Conservation (phyloP, 2,888 invertebrate genomes). For the Cephus runcator region DNA sequence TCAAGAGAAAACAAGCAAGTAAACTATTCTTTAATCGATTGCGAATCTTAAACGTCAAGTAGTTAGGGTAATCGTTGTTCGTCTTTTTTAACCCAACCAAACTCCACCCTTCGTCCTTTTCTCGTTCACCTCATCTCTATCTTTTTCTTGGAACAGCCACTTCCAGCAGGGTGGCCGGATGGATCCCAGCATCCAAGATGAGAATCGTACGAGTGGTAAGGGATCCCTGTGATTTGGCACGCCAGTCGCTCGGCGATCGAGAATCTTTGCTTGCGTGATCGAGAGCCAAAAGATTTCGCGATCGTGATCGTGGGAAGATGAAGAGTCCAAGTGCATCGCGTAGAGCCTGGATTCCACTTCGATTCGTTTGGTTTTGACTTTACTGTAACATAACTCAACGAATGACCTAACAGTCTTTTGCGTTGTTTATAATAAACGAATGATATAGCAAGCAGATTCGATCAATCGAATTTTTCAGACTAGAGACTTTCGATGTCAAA, state of each 20-base stretch:
- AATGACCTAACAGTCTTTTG: background rate
- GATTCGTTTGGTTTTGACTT: background rate
- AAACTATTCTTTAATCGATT: background rate
- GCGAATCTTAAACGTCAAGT: background rate
- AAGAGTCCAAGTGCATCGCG: slow-evolving; percentile 2
- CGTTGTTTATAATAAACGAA: background rate
- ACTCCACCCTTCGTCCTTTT: slow-evolving; percentile 9
- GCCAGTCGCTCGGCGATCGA: background rate
- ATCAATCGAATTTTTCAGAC: background rate
- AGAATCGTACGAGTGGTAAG: background rate
- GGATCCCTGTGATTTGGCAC: background rate
- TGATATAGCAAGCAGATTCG: background rate
- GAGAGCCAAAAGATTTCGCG: slow-evolving; percentile 49
- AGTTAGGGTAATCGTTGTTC: background rate
- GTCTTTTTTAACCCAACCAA: background rate
- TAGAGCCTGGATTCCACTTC: background rate
- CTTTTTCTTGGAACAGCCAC: background rate
- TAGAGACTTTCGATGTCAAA: background rate
- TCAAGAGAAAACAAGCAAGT: background rate
- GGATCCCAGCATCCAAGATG: background rate
- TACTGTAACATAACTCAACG: background rate
- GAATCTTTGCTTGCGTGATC: slow-evolving; percentile 45
- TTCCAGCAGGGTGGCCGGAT: background rate
- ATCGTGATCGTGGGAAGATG: slow-evolving; percentile 49
- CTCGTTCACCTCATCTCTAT: background rate